A percentile compares a stretch with the other conserved stretches of the same genome.
phyloP scores from a whole-genome alignment of 2,888 invertebrate species.

The Melipona bicolor region DNA sequence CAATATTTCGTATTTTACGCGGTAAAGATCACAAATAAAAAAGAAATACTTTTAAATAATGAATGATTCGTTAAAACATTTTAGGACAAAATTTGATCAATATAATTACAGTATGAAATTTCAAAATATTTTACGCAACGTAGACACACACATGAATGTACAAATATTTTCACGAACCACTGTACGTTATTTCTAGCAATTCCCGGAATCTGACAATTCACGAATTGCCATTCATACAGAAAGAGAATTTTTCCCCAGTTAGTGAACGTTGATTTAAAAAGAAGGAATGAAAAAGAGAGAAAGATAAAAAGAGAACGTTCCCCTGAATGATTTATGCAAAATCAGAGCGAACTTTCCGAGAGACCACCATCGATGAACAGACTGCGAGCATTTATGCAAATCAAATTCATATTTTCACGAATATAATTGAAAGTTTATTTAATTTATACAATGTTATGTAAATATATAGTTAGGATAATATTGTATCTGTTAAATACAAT shows the following conservation, averaged over 20 bases:
- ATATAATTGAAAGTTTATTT: too few relatives aligned
- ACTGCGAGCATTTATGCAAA: not conserved
- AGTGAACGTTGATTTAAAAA: not conserved
- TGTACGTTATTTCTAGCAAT: not conserved
- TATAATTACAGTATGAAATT: not conserved
- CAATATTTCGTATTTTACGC: too few relatives aligned
- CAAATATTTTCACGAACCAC: not conserved
- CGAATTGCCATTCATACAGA: not conserved
- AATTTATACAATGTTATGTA: too few relatives aligned
- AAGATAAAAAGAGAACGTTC: not conserved
- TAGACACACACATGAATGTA: not conserved
- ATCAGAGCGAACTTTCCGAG: not conserved
- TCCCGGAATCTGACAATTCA: not conserved
- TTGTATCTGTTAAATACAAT: too few relatives aligned
- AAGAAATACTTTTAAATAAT: too few relatives aligned
- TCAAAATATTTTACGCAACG: not conserved
- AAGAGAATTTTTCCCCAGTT: not conserved
- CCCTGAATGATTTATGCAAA: conserved; percentile 8
- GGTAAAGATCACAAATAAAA: too few relatives aligned
- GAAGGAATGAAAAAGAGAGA: not conserved
- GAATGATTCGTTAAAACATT: too few relatives aligned
- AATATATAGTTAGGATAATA: too few relatives aligned
- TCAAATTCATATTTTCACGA: not conserved
- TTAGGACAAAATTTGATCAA: too few relatives aligned
- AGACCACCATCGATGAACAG: not conserved